Evolutionary conservation across 1,140 invertebrate genomes (phyloP).

Genomic region (Plectrocnemia conspersa): DNA sequence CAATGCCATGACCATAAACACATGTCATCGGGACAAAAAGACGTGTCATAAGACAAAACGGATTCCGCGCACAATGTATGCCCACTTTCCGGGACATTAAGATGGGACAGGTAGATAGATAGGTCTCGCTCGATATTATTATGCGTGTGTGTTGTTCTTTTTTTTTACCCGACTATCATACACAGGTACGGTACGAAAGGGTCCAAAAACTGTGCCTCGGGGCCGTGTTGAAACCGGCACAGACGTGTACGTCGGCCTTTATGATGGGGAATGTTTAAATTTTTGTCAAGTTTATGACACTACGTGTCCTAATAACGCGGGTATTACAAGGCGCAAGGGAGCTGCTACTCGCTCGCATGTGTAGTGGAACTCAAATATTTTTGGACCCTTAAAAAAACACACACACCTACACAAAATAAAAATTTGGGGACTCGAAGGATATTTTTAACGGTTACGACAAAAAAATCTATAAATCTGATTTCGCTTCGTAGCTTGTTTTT

Average conservation of each 20-base stretch:
- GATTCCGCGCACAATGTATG: slow-evolving; percentile 6
- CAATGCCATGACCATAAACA: slow-evolving; percentile 7
- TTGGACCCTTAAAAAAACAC: too few species aligned
- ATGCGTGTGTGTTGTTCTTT: slow-evolving; percentile 25
- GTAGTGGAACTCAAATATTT: too few species aligned
- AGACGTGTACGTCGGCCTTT: slow-evolving; percentile 16
- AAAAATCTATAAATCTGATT: too few species aligned
- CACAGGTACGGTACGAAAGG: slow-evolving; percentile 15
- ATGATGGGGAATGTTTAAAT: slow-evolving; percentile 33
- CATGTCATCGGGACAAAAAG: background rate
- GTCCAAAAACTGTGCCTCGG: slow-evolving; percentile 19
- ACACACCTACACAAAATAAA: too few species aligned
- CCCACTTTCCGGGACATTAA: slow-evolving; percentile 13
- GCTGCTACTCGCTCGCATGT: too few species aligned
- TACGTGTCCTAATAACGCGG: slow-evolving; percentile 28
- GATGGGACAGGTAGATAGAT: slow-evolving; percentile 35
- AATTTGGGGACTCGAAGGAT: too few species aligned
- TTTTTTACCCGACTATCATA: slow-evolving; percentile 24
- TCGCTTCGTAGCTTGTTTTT: too few species aligned
- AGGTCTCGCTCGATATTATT: slow-evolving; percentile 23
- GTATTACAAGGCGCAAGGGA: slow-evolving; percentile 17
- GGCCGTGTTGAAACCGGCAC: slow-evolving; percentile 14
- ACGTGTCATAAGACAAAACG: slow-evolving; percentile 10
- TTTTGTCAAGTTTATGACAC: slow-evolving; percentile 32
- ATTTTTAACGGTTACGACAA: too few species aligned